Percentiles rank a stretch among this genome's conserved stretches.
phyloP scores from a whole-genome alignment of 2,797 vertebrate species.

The Salmo trutta region DNA sequence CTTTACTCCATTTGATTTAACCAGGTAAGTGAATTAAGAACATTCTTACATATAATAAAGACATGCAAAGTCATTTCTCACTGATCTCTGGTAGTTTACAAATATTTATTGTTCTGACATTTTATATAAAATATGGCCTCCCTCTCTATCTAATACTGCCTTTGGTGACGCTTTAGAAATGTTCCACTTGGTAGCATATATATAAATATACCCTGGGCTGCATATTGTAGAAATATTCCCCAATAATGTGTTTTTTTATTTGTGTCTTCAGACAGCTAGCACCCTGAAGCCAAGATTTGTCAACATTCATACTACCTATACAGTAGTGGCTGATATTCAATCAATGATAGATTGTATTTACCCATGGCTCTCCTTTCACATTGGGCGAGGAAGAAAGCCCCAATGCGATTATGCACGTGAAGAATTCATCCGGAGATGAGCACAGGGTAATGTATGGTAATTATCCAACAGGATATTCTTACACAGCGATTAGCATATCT shows the following conservation, averaged over 20 bases:
- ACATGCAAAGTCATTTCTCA: neutral
- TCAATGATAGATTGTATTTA: slow-evolving; percentile 90
- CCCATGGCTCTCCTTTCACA: slow-evolving; percentile 89
- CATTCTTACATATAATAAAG: neutral
- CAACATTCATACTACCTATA: slow-evolving; percentile 47
- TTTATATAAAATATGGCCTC: slow-evolving; percentile 24
- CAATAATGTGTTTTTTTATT: slow-evolving; percentile 48
- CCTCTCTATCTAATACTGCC: slow-evolving; percentile 29
- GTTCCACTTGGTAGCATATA: neutral
- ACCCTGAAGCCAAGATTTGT: slow-evolving; percentile 75
- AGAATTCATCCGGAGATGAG: slow-evolving; percentile 96
- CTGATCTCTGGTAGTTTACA: neutral
- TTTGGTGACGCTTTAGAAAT: slow-evolving; percentile 30
- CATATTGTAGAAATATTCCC: slow-evolving; percentile 64
- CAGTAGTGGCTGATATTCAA: slow-evolving; percentile 85
- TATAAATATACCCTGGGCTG: slow-evolving; percentile 24
- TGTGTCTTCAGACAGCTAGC: slow-evolving; percentile 58
- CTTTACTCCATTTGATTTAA: neutral
- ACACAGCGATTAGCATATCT: slow-evolving; percentile 94
- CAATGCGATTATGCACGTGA: slow-evolving; percentile 97
- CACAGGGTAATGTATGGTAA: slow-evolving; percentile 92
- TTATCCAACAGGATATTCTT: slow-evolving; percentile 94
- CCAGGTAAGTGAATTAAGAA: neutral
- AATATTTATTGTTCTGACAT: neutral
- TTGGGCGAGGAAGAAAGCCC: slow-evolving; percentile 74